Conservation (phyloP, 1,140 invertebrate genomes). For the Spodoptera litura region DNA sequence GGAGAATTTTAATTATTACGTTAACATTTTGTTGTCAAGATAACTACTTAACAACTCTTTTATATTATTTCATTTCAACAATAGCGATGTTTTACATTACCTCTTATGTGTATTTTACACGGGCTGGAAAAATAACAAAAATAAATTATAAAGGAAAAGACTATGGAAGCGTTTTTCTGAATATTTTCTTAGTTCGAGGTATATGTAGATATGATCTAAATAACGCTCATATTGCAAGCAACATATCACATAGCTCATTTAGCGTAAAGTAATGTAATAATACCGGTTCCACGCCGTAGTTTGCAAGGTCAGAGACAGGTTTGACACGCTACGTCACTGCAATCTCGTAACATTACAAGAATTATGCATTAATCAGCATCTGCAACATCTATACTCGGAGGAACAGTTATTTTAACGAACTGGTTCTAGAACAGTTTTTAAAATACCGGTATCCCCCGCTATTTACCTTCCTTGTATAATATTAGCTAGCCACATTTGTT, state of each 20-base stretch:
- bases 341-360: slow-evolving; percentile 28
- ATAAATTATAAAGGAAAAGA: no score
- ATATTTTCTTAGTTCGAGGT: no score
- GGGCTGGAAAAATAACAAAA: no score
- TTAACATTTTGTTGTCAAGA: no score
- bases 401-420: neutral
- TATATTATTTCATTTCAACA: no score
- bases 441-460: neutral
- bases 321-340: slow-evolving; percentile 21
- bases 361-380: slow-evolving; percentile 32
- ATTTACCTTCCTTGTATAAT: no score
- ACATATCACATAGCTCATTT: slow-evolving; percentile 11
- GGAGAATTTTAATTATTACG: no score
- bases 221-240: neutral
- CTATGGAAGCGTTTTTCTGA: no score
- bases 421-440: neutral
- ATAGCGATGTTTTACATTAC: no score
- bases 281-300: slow-evolving; percentile 28
- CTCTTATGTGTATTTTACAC: no score
- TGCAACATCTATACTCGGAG: neutral
- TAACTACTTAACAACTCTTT: no score
- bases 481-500: no score
- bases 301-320: slow-evolving; percentile 41
- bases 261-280: slow-evolving; percentile 35
- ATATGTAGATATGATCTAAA: neutral